Evolutionary conservation across 2,888 invertebrate genomes (phyloP).

Genomic region (Galerucella calmariensis): DNA sequence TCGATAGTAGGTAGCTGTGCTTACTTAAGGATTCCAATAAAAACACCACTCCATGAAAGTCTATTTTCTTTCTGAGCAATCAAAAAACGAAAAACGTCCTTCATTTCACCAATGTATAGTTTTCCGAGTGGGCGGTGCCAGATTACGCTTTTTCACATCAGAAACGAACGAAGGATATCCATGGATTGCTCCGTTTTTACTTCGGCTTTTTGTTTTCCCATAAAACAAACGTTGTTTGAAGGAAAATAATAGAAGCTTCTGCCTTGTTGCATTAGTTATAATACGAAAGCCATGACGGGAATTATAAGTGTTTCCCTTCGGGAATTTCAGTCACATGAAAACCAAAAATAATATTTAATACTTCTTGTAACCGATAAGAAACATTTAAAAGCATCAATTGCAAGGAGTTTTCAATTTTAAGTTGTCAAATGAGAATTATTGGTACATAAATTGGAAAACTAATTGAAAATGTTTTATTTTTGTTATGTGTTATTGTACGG

Average conservation of each 20-base stretch:
- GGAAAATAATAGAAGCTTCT: conserved; percentile 18
- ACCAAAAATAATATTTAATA: background rate
- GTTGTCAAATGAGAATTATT: too few relatives aligned
- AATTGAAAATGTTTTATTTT: too few relatives aligned
- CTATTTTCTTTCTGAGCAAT: background rate
- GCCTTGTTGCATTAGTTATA: conserved; percentile 24
- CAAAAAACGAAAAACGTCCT: background rate
- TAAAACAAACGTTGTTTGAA: conserved; percentile 23
- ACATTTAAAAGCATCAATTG: too few relatives aligned
- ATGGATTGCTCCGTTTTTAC: conserved; percentile 20
- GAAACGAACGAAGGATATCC: conserved; percentile 18
- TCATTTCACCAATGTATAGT: background rate
- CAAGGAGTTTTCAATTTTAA: too few relatives aligned
- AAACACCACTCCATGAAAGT: background rate
- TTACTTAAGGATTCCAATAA: too few relatives aligned
- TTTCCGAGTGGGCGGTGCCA: background rate
- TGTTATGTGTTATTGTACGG: too few relatives aligned
- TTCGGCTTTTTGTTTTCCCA: conserved; percentile 18
- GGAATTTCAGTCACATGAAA: background rate
- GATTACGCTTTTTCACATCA: conserved; percentile 16
- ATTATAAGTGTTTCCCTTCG: conserved; percentile 8
- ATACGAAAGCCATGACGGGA: conserved; percentile 15
- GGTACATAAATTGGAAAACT: too few relatives aligned
- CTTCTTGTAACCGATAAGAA: background rate
- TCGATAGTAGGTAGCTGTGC: too few relatives aligned